phyloP scores from a whole-genome alignment of 2,797 vertebrate species.

The Mionectes olivaceus region DNA sequence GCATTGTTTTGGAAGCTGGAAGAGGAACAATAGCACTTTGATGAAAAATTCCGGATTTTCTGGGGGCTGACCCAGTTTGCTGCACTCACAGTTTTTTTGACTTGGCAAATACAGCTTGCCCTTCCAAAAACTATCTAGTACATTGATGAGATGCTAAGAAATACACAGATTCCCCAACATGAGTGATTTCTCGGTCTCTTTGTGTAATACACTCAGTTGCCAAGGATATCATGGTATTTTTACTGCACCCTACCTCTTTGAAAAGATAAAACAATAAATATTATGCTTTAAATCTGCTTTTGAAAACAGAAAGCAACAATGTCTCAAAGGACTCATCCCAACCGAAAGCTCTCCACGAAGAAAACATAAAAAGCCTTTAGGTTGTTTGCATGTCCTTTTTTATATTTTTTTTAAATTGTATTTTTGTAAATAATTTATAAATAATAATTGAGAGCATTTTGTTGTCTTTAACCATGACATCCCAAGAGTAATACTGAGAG shows the following conservation, averaged over 20 bases:
- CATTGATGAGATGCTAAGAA: not conserved
- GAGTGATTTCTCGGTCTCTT: not conserved
- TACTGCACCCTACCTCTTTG: not conserved
- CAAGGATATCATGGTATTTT: not conserved
- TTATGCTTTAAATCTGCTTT: not conserved
- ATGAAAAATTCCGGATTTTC: not conserved
- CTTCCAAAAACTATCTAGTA: not conserved
- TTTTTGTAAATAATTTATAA: not conserved
- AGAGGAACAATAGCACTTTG: not conserved
- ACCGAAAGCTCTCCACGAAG: not conserved
- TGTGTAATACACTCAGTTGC: not conserved
- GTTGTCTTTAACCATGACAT: not conserved
- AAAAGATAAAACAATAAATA: not conserved
- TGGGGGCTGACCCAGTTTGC: not conserved
- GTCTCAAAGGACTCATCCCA: not conserved
- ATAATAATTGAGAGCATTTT: not conserved
- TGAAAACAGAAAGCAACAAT: not conserved
- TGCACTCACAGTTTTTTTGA: not conserved
- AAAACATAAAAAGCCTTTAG: not conserved
- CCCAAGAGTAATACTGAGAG: not conserved
- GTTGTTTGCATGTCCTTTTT: not conserved
- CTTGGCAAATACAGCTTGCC: not conserved
- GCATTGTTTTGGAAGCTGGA: not conserved
- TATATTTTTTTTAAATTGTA: not conserved
- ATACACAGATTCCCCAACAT: not conserved